Conservation (phyloP, 2,888 invertebrate species). For the Odontothrips loti region DNA sequence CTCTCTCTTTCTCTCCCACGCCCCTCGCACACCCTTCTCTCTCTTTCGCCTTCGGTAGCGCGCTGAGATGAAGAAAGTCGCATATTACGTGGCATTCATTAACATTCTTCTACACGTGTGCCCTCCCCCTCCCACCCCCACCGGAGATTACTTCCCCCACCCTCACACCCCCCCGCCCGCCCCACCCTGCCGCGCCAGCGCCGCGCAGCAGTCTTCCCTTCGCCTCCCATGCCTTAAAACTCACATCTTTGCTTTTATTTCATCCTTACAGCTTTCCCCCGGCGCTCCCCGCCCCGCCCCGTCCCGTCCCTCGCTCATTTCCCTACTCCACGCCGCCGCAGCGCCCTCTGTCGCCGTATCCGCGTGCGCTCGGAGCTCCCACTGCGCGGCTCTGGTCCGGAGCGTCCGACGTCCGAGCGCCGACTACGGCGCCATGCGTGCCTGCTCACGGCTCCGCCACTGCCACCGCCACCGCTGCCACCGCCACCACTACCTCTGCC, state of each 20-base stretch:
- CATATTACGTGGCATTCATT: neutral
- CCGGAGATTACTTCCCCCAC: conserved; percentile 11
- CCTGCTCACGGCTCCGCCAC: neutral
- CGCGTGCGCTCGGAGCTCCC: no score
- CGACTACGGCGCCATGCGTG: no score
- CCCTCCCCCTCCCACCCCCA: neutral
- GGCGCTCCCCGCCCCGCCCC: neutral
- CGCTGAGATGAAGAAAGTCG: no score
- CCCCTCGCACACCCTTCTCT: no score
- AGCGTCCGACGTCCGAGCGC: no score
- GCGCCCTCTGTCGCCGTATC: no score
- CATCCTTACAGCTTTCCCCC: conserved; percentile 3
- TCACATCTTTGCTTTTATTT: conserved; percentile 22
- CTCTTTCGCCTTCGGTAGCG: no score
- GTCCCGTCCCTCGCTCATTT: neutral
- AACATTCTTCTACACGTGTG: conserved; percentile 24
- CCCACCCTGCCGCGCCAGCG: neutral
- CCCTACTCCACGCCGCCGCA: neutral
- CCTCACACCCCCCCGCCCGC: neutral
- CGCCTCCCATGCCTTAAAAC: conserved; percentile 6
- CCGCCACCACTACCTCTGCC: neutral
- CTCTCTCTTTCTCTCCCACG: no score
- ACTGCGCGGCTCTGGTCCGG: no score
- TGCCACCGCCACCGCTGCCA: no score
- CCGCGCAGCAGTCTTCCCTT: neutral